Conservation (phyloP, 1,140 invertebrate genomes). For the Helicoverpa zea region DNA sequence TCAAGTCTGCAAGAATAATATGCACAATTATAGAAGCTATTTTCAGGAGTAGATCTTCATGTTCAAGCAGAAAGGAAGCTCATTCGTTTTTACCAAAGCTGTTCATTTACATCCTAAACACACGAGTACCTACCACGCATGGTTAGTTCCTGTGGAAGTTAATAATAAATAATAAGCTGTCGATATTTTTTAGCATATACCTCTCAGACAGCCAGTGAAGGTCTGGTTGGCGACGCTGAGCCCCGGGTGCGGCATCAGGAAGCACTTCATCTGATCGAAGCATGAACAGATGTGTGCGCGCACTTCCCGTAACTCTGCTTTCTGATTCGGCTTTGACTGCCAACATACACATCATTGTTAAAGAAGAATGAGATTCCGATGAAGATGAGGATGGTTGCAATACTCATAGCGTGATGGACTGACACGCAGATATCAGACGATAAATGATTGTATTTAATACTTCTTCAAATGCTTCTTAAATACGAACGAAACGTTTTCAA, state of each 20-base stretch:
- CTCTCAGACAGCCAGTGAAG: constrained; percentile 55
- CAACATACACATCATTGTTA: neutral
- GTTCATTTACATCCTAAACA: too few species aligned
- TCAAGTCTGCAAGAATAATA: constrained; percentile 47
- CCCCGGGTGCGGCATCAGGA: constrained; percentile 62
- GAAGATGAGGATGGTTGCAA: too few species aligned
- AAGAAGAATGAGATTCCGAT: neutral
- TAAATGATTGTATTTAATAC: too few species aligned
- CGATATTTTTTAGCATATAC: constrained; percentile 31
- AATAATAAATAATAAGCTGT: neutral
- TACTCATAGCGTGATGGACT: too few species aligned
- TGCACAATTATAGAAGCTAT: too few species aligned
- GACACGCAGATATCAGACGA: too few species aligned
- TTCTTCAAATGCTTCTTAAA: too few species aligned
- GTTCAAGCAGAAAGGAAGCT: too few species aligned
- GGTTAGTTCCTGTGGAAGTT: neutral
- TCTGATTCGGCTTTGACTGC: constrained; percentile 43
- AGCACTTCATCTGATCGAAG: constrained; percentile 55
- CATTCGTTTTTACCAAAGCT: too few species aligned
- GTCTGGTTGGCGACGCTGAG: constrained; percentile 44
- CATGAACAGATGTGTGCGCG: constrained; percentile 54
- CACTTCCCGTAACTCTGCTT: constrained; percentile 48
- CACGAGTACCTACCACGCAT: too few species aligned
- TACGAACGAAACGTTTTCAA: too few species aligned
- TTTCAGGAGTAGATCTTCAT: too few species aligned